phyloP scores from a whole-genome alignment of 2,888 invertebrate species.

The Apodemia mormo region DNA sequence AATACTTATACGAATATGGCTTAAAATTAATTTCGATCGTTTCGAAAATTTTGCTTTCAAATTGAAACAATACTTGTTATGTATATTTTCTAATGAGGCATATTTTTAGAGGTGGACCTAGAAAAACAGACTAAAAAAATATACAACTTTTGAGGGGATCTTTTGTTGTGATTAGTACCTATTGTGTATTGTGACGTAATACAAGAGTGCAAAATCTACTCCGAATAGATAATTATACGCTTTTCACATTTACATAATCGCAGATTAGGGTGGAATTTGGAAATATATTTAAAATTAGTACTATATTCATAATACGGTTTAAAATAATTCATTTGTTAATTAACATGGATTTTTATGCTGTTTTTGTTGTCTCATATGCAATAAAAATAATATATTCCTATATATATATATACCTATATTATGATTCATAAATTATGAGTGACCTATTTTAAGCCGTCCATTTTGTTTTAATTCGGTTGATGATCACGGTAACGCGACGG shows the following conservation, averaged over 20 bases:
- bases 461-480: conserved; percentile 58
- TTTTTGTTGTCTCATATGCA: not conserved
- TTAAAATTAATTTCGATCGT: too few relatives aligned
- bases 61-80: too few relatives aligned
- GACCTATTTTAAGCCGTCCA: conserved; percentile 59
- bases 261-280: not conserved
- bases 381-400: not conserved
- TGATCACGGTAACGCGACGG: conserved; percentile 39
- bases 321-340: not conserved
- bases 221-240: not conserved
- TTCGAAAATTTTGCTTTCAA: too few relatives aligned
- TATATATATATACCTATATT: not conserved
- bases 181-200: too few relatives aligned
- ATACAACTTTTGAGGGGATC: too few relatives aligned
- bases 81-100: too few relatives aligned
- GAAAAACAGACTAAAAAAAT: too few relatives aligned
- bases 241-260: not conserved
- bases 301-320: not conserved
- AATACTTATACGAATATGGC: too few relatives aligned
- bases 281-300: not conserved
- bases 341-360: not conserved
- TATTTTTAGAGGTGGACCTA: too few relatives aligned
- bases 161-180: too few relatives aligned
- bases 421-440: not conserved
- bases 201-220: too few relatives aligned